Evolutionary conservation across 2,113 vertebrate genomes (phyloP).

Genomic region (Amphiprion ocellaris): DNA sequence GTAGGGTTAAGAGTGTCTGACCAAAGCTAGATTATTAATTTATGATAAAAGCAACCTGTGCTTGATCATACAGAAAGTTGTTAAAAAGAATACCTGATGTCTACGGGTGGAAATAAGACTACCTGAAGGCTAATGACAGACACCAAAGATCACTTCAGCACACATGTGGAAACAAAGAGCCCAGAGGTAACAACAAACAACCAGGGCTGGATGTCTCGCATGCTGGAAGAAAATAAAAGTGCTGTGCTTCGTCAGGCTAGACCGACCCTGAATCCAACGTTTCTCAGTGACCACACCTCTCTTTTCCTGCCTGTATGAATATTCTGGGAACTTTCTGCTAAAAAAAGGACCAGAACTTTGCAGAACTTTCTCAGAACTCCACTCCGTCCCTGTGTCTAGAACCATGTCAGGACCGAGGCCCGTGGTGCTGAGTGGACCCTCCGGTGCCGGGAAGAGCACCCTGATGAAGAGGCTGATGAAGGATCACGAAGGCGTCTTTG

Average conservation of each 20-base stretch:
- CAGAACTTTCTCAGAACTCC: background rate
- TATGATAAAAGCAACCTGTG: background rate
- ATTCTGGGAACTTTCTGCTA: too few species aligned
- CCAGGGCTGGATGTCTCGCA: background rate
- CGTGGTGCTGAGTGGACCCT: conserved; percentile 95
- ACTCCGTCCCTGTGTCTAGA: conserved; percentile 38
- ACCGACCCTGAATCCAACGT: background rate
- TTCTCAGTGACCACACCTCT: conserved; percentile 6
- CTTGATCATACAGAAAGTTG: background rate
- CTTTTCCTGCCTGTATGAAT: too few species aligned
- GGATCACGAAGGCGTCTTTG: conserved; percentile 91
- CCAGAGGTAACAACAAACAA: background rate
- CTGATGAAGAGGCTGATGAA: conserved; percentile 92
- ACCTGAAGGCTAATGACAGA: conserved; percentile 37
- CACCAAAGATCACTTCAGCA: background rate
- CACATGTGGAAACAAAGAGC: background rate
- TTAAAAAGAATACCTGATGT: conserved; percentile 23
- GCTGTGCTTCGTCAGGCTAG: conserved; percentile 30
- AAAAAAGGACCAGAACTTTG: too few species aligned
- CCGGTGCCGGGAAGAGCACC: conserved; percentile 97
- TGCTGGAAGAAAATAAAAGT: conserved; percentile 19
- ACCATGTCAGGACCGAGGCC: conserved; percentile 94
- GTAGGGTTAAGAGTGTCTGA: background rate
- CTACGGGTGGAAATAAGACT: conserved; percentile 50
- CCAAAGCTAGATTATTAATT: background rate